Percentiles rank a stretch among this genome's conserved stretches.
These are phyloP conservation scores for Anagrus nilaparvatae DNA, from an alignment of 1,140 invertebrate species.

Conservation along the genomic window DNA sequence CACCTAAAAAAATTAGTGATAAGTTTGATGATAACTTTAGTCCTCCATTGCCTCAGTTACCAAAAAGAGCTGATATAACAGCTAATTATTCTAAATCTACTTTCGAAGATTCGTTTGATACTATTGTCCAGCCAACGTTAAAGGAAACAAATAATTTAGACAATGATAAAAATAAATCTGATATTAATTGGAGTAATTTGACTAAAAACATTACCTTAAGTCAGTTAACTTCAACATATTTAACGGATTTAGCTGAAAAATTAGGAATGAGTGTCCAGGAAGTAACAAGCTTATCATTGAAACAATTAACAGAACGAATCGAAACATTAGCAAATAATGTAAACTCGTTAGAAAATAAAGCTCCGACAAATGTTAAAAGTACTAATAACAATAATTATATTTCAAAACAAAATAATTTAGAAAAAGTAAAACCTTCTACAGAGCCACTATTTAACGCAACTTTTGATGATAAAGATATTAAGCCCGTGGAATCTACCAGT, in stretches of 20 bases:
- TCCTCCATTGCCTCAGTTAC: constrained; percentile 29
- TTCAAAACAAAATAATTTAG: background rate
- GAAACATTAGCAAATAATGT: constrained; percentile 37
- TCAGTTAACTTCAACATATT: constrained; percentile 68
- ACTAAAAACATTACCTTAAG: constrained; percentile 65
- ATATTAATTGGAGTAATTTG: constrained; percentile 16
- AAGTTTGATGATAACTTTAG: constrained; percentile 37
- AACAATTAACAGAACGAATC: constrained; percentile 70
- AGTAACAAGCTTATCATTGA: constrained; percentile 73
- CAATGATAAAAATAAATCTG: constrained; percentile 6
- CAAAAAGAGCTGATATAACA: constrained; percentile 23
- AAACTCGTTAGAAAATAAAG: constrained; percentile 1
- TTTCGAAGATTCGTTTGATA: constrained; percentile 36
- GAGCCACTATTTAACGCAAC: constrained; percentile 45
- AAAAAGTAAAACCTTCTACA: constrained; percentile 15
- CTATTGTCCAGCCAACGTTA: constrained; percentile 27
- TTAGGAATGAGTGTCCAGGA: constrained; percentile 64
- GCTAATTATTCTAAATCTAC: constrained; percentile 24
- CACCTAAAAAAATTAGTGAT: constrained; percentile 19
- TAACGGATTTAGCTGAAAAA: constrained; percentile 65
- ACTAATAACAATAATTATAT: constrained; percentile 6
- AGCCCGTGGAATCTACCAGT: constrained; percentile 20
- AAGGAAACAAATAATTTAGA: constrained; percentile 1
- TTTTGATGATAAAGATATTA: constrained; percentile 39
- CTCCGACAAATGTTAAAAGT: constrained; percentile 18